Conservation (phyloP, 2,888 invertebrate genomes). For the Minunthozetes semirufus region DNA sequence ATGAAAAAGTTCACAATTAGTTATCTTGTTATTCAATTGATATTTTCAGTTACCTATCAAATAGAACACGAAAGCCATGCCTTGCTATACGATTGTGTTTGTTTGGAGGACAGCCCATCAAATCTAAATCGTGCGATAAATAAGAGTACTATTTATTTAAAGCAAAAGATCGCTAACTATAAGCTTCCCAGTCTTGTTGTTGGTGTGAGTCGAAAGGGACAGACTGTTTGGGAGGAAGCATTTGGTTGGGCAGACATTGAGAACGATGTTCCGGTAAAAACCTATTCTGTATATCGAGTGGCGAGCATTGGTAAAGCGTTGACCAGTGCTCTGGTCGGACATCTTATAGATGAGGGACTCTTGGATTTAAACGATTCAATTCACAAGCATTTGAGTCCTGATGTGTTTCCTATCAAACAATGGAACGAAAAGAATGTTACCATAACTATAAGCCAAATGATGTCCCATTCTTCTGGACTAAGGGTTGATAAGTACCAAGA, state of each 20-base stretch:
- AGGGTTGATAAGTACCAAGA: background rate
- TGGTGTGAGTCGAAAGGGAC: no score
- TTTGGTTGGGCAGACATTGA: background rate
- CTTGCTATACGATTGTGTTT: no score
- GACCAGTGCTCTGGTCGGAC: background rate
- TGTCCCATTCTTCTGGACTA: constrained; percentile 10
- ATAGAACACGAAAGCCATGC: no score
- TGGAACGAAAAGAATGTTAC: constrained; percentile 23
- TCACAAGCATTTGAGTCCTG: background rate
- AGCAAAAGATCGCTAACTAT: no score
- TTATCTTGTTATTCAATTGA: no score
- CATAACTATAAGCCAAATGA: background rate
- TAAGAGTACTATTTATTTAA: no score
- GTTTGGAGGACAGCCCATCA: no score
- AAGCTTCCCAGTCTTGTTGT: no score
- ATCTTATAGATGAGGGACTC: background rate
- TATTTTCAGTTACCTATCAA: no score
- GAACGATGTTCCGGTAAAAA: background rate
- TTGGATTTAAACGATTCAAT: background rate
- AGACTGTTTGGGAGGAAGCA: background rate
- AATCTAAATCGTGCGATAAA: no score
- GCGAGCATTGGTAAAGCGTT: background rate
- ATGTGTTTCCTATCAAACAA: constrained; percentile 6
- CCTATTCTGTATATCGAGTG: background rate
- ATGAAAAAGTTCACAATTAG: no score